Conservation (phyloP, 2,797 vertebrate genomes). For the Semaprochilodus insignis region DNA sequence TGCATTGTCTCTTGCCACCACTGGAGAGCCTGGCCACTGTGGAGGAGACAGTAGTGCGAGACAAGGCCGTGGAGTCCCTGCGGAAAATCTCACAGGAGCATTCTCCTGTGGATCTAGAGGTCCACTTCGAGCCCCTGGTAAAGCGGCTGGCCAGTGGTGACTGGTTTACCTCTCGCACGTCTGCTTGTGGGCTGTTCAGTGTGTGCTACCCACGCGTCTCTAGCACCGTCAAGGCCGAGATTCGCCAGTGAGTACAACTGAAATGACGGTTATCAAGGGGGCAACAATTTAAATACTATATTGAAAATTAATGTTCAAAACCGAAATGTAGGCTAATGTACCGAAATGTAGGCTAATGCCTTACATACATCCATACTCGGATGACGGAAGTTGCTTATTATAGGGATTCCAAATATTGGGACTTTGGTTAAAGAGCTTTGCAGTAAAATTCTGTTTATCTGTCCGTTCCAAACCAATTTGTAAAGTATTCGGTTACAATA, state of each 20-base stretch:
- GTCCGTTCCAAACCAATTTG: background rate
- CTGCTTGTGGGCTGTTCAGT: constrained; percentile 87
- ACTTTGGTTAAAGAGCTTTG: background rate
- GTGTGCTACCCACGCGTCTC: constrained; percentile 88
- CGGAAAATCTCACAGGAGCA: constrained; percentile 88
- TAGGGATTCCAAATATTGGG: background rate
- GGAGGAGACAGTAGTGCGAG: constrained; percentile 87
- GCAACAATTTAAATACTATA: background rate
- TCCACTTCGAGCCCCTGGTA: constrained; percentile 88
- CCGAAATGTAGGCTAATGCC: no score
- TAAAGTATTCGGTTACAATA: background rate
- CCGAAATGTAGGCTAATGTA: no score
- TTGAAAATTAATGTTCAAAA: no score
- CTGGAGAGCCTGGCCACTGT: constrained; percentile 88
- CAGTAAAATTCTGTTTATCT: background rate
- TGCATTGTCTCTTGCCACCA: constrained; percentile 88
- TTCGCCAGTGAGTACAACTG: constrained; percentile 82
- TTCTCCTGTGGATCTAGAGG: constrained; percentile 87
- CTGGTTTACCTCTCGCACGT: constrained; percentile 90
- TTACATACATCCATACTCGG: no score
- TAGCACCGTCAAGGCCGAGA: constrained; percentile 86
- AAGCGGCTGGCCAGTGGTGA: constrained; percentile 87
- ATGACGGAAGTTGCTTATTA: no score
- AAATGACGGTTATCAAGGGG: background rate
- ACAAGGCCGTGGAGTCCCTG: constrained; percentile 88